These are phyloP conservation scores for Chloroceryle amazona DNA, from an alignment of 2,797 vertebrate genomes.

Conservation along the genomic window DNA sequence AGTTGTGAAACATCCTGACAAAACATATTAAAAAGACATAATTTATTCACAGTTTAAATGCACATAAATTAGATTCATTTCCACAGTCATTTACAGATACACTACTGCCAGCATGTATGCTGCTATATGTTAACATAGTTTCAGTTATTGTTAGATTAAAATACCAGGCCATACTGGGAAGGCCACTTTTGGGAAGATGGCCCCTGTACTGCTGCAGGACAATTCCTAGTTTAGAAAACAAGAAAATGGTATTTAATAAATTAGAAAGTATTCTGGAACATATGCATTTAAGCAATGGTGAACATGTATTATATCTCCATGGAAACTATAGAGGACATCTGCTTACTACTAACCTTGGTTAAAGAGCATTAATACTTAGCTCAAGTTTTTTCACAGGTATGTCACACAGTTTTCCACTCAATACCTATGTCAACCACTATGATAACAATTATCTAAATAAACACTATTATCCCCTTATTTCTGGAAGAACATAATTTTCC, in stretches of 20 bases:
- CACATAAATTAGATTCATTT: background rate
- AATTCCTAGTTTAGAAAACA: background rate
- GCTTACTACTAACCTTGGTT: background rate
- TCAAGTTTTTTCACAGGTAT: background rate
- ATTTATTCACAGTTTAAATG: background rate
- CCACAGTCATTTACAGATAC: background rate
- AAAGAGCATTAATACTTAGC: background rate
- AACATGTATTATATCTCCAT: background rate
- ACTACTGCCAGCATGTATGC: background rate
- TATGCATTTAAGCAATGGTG: background rate
- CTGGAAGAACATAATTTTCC: background rate
- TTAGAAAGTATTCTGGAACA: background rate
- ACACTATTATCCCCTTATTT: background rate
- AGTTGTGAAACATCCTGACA: background rate
- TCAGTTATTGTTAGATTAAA: background rate
- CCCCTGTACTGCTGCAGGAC: background rate
- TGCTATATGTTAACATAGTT: background rate
- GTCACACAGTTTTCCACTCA: background rate
- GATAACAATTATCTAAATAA: background rate
- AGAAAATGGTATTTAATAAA: background rate
- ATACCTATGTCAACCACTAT: background rate
- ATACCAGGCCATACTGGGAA: background rate
- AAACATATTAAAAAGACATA: background rate
- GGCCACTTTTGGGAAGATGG: background rate
- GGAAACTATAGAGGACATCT: accelerated